Base-by-base conservation (phyloP, 2,113 vertebrate species). In the Orthonyx spaldingii region DNA sequence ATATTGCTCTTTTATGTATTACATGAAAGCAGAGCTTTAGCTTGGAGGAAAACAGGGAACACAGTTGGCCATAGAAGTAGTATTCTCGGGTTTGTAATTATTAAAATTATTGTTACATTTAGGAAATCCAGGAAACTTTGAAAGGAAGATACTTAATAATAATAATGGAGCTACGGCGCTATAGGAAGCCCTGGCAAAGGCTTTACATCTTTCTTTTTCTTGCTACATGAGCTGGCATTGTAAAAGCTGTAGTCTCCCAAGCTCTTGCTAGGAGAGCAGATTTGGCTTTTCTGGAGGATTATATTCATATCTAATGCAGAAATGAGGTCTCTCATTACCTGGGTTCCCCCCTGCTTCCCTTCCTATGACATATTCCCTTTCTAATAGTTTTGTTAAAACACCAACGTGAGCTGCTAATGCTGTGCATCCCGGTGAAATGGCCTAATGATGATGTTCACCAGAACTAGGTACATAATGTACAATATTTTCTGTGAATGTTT, bases 1-100 rank as follows among this genome's bases (percentile, higher is more conserved):
- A 96, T 94, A 96, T 94, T 97, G 97, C 95, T 98, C 98, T 98
- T 98, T 98, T 97, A 97, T 98, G 97, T 98, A 88, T 89, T 95
- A 96, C 97, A 98, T 98, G 97, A 98, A 98, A 98, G 98, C 94
- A 50, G 84, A 97, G 66, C 89, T 96, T 95, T 97, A 90, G 97
- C 98, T 98, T 90, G 95, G 95, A 98, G 97, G 97, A 95, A 98
- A 98, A 98, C 96, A 96, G 91, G 84, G 87, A 97, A 94, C 89
- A 85, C 66, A 90, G 94, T 85, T 61, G 30, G 96, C 82, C 94
- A 79, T 16, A 94, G 96, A 95, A 95, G 72, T 79, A 96, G 53
- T 80, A 79, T 96, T 96, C 96, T 94, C 1, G 15, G 79, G 64
- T 96, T 97, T 90, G 63, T 95, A 97, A 98, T 97, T 97, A 98